phyloP scores from a whole-genome alignment of 1,140 invertebrate genomes.

The Holcopasites calliopsidis region DNA sequence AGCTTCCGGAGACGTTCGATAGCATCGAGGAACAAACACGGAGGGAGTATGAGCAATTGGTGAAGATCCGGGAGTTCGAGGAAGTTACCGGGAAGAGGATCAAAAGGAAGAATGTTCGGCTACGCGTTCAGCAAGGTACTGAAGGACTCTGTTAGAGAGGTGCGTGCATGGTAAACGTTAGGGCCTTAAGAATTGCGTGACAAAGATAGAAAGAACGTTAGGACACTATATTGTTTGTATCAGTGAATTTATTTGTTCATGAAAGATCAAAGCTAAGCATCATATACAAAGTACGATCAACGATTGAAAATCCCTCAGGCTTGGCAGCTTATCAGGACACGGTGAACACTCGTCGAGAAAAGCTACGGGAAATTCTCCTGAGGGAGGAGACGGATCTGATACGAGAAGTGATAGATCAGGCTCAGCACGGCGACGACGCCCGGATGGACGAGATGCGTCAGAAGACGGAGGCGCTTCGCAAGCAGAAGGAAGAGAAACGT shows the following conservation, averaged over 20 bases:
- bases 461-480: not conserved
- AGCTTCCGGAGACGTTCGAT: constrained; percentile 10
- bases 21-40: not conserved
- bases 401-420: constrained; percentile 56
- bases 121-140: constrained; percentile 54
- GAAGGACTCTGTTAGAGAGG: not conserved
- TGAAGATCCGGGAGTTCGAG: constrained; percentile 50
- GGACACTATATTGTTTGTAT: not conserved
- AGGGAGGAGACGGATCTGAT: constrained; percentile 50
- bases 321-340: constrained; percentile 47
- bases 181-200: not conserved
- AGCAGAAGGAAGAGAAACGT: constrained; percentile 53
- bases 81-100: constrained; percentile 56
- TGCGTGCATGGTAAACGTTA: not conserved
- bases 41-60: constrained; percentile 46
- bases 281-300: no score
- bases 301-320: constrained; percentile 33
- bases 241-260: not conserved
- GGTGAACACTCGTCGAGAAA: constrained; percentile 52
- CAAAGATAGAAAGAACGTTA: not conserved
- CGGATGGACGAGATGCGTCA: constrained; percentile 47
- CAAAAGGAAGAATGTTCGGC: constrained; percentile 44
- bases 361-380: constrained; percentile 52
- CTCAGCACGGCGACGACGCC: constrained; percentile 28
- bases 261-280: no score